Conservation (phyloP, 2,888 invertebrate species). For the Melinaea marsaeus region DNA sequence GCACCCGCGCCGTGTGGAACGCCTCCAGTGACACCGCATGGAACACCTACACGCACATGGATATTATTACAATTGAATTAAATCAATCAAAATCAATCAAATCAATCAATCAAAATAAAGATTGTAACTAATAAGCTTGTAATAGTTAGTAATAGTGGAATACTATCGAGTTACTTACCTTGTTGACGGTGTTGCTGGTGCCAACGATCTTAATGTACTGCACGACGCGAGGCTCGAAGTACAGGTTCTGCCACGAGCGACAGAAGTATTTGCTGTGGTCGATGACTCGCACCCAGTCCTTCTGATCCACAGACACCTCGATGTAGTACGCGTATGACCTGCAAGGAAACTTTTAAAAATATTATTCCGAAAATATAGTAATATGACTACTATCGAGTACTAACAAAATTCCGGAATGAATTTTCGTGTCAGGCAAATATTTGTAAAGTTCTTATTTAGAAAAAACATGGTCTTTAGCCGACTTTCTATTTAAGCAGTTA, state of each 20-base stretch:
- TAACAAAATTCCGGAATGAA: no score
- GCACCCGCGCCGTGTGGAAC: constrained; percentile 86
- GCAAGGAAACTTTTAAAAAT: constrained; percentile 10
- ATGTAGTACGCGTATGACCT: constrained; percentile 93
- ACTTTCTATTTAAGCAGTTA: no score
- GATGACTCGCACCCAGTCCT: constrained; percentile 95
- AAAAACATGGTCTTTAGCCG: no score
- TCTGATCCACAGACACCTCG: constrained; percentile 96
- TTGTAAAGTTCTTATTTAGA: no score
- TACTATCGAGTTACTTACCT: constrained; percentile 67
- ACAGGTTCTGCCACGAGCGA: constrained; percentile 97
- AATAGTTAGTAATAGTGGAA: no score
- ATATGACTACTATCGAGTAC: no score
- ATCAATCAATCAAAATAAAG: no score
- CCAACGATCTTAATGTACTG: constrained; percentile 90
- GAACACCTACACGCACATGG: constrained; percentile 80
- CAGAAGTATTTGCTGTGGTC: constrained; percentile 96
- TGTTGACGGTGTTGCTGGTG: constrained; percentile 96
- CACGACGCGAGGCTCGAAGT: constrained; percentile 93
- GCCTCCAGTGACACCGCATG: constrained; percentile 96
- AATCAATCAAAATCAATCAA: no score
- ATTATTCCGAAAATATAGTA: no score
- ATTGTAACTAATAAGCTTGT: no score
- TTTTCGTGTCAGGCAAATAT: no score
- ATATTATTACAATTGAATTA: not conserved